Percentiles rank a stretch among this genome's conserved stretches.
Evolutionary conservation across 2,888 invertebrate genomes (phyloP).

Genomic region (Agelastica alni): DNA sequence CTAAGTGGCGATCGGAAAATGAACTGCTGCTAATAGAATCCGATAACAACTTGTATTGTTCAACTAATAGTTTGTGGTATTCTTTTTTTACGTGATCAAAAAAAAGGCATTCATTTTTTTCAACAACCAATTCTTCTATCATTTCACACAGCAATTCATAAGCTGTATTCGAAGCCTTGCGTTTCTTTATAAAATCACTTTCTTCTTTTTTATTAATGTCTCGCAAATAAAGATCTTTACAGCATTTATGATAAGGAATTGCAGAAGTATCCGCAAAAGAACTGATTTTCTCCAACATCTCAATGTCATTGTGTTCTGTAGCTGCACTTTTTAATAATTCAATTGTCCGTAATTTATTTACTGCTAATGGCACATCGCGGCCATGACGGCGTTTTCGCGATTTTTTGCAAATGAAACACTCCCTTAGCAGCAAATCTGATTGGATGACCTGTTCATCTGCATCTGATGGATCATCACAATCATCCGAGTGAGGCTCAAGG

Average conservation of each 20-base stretch:
- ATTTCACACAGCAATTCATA: background rate
- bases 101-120: slow-evolving; percentile 1
- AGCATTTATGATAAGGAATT: background rate
- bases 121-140: background rate
- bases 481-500: background rate
- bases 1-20: background rate
- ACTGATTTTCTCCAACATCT: slow-evolving; percentile 4
- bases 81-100: background rate
- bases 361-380: background rate
- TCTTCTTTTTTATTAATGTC: background rate
- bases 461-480: background rate
- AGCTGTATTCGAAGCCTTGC: background rate
- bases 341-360: background rate
- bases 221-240: background rate
- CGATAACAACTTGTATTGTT: background rate
- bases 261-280: background rate
- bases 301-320: background rate
- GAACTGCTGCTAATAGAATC: background rate
- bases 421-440: background rate
- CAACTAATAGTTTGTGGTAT: background rate
- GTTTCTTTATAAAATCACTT: background rate
- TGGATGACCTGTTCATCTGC: background rate
- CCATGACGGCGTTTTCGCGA: background rate
- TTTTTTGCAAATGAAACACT: background rate
- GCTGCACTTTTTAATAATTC: slow-evolving; percentile 1